Evolutionary conservation across 2,113 vertebrate species (phyloP).

Genomic region (Rhea americana): DNA sequence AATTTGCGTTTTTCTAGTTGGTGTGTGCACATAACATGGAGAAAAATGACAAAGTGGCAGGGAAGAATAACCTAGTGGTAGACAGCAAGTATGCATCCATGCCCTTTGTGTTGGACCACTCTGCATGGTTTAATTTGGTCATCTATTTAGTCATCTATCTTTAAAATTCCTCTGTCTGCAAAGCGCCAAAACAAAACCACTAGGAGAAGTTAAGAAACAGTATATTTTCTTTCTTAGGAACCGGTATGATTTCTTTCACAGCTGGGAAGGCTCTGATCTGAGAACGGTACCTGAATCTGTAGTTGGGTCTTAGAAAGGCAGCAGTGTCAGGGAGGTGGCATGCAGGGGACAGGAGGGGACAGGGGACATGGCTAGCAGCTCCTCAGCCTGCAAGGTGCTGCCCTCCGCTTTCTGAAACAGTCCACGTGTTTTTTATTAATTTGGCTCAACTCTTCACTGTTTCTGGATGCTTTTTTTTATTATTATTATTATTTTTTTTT

Average conservation of each 20-base stretch:
- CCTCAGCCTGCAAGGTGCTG: fast-evolving
- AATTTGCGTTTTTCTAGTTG: not conserved
- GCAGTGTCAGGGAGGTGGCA: not conserved
- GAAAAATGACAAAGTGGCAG: fast-evolving
- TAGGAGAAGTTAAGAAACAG: not conserved
- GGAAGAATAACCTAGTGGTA: not conserved
- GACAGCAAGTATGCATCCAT: fast-evolving
- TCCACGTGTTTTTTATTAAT: not conserved
- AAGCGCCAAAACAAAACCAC: not conserved
- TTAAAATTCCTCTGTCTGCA: not conserved
- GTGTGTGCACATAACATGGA: not conserved
- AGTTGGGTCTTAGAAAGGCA: not conserved
- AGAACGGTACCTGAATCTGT: not conserved
- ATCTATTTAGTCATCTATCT: not conserved
- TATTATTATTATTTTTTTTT: too few relatives aligned
- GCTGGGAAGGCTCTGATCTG: not conserved
- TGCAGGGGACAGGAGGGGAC: not conserved
- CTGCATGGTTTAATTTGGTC: not conserved
- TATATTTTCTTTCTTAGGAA: not conserved
- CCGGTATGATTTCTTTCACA: not conserved
- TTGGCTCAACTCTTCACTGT: not conserved
- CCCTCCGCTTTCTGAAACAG: not conserved
- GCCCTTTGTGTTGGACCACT: not conserved
- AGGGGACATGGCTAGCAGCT: fast-evolving
- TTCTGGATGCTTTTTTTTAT: not conserved